Evolutionary conservation across 2,113 vertebrate genomes (phyloP).

Genomic region (Cygnus buccinator): DNA sequence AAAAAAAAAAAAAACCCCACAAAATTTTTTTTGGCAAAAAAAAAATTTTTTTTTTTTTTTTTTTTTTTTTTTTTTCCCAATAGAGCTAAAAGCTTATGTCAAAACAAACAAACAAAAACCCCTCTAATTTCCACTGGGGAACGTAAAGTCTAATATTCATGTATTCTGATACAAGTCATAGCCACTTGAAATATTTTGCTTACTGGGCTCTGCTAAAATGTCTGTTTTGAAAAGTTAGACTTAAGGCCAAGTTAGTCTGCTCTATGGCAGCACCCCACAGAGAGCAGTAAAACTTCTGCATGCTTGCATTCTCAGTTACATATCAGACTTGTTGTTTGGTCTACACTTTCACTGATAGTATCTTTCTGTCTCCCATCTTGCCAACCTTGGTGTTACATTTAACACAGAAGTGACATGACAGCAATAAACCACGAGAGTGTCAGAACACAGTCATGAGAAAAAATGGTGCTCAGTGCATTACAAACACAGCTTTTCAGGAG

Average conservation of each 20-base stretch:
- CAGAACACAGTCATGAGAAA: background rate
- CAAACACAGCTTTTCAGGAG: background rate
- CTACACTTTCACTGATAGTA: background rate
- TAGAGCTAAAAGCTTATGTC: background rate
- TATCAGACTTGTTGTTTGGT: background rate
- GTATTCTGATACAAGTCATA: background rate
- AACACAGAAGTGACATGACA: background rate
- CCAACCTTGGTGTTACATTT: background rate
- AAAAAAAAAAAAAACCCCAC: too few species aligned
- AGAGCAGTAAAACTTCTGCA: background rate
- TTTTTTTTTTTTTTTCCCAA: background rate
- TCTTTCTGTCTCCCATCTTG: background rate
- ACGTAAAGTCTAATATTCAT: background rate
- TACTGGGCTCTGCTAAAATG: background rate
- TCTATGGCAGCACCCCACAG: background rate
- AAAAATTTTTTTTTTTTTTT: background rate
- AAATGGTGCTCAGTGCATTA: background rate
- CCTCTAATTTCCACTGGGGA: background rate
- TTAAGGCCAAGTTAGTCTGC: background rate
- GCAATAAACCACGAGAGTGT: background rate
- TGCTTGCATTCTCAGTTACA: background rate
- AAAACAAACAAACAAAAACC: background rate
- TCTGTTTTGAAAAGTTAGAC: background rate
- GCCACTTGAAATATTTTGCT: background rate
- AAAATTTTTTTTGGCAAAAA: too few species aligned